Evolutionary conservation across 2,113 vertebrate genomes (phyloP), one percentile per base, ranked within the genome.

Genomic region (Rutilus rutilus): DNA sequence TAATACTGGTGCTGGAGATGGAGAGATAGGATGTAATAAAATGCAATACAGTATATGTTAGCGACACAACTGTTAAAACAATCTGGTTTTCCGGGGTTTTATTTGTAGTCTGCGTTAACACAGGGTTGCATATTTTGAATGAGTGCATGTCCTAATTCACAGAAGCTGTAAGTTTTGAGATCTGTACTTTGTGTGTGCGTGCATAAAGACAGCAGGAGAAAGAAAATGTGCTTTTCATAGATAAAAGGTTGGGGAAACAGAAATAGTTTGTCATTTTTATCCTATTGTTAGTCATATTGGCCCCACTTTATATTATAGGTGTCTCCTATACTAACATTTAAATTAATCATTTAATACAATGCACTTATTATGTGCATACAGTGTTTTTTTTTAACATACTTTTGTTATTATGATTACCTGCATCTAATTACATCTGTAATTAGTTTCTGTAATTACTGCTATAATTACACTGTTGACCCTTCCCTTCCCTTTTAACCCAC

Each of bases 1-100:
- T 83, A 73, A 71, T 77, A 74, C 78, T 76, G 42, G 73, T 64
- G 1, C 23, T 64, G 64, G 45, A 74, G 54, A 73, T 17, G 17
- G n/a, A 78, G 54, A 50, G 27, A 74, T 79, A 36, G 71, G 17
- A 74, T 67, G 47, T n/a, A 62, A 71, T 47, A 78, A 17, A 78
- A 76, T 71, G 19, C 5, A 39, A 79, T 42, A 79, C 6, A 47
- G 39, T 25, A 1, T 76, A 25, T 64, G 15, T 80, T 54, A 78
- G 23, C 23, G 3, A 11, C 36, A 42, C 5, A 33, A 59, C 21
- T 60, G 21, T 79, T 30, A 54, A 78, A 78, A 42, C 77, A 2
- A 42, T 60, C 36, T 60, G 23, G 11, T 9, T 79, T 42, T 79
- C 54, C 6, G 9, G 17, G 10, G 2, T 59, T 50, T 50, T 75